Percentiles rank a stretch among this genome's conserved stretches.
phyloP scores from a whole-genome alignment of 1,140 invertebrate genomes.

The Calliphora vicina region DNA sequence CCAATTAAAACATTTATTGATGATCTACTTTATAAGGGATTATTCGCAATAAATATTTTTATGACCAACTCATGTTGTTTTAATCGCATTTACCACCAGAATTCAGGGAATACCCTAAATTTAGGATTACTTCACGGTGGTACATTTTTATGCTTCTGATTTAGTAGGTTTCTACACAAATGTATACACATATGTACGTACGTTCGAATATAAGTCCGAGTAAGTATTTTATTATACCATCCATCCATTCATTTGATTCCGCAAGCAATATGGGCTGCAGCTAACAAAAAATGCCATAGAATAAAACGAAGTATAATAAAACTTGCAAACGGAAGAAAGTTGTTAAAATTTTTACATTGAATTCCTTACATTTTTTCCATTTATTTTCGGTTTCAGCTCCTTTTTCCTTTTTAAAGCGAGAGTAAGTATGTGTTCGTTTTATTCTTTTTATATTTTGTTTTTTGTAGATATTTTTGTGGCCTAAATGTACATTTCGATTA shows the following conservation, averaged over 20 bases:
- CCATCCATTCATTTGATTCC: neutral
- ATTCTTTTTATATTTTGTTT: neutral
- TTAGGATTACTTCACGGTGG: neutral
- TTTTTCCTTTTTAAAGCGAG: neutral
- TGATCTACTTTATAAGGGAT: neutral
- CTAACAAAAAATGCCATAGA: too few species aligned
- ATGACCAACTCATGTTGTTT: neutral
- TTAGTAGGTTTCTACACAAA: neutral
- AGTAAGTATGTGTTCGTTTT: neutral
- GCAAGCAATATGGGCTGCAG: neutral
- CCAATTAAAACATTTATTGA: too few species aligned
- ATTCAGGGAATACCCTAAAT: neutral
- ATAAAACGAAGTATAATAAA: neutral
- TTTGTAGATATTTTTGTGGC: conserved; percentile 7
- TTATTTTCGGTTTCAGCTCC: neutral
- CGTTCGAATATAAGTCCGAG: neutral
- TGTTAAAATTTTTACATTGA: conserved; percentile 23
- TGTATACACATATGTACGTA: neutral
- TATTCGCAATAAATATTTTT: neutral
- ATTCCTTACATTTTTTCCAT: neutral
- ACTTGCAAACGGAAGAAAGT: conserved; percentile 5
- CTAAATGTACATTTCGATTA: conserved; percentile 19
- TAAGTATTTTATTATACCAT: conserved; percentile 2
- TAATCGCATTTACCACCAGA: neutral
- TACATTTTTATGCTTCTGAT: neutral